Base-by-base conservation (phyloP, 2,113 vertebrate genomes). In the Ailurus styani region DNA sequence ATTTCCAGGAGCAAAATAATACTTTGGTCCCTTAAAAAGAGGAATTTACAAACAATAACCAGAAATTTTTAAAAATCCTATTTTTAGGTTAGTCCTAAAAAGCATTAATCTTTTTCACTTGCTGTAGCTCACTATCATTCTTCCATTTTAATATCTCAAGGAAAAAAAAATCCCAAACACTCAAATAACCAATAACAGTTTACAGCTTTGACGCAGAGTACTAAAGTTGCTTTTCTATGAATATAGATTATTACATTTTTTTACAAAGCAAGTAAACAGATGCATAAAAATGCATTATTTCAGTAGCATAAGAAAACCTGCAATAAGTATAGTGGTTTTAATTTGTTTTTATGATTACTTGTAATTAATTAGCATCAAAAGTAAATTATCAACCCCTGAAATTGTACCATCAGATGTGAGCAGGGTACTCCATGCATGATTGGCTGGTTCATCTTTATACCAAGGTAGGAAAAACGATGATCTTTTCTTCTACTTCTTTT, bases 331-430 rank as follows among this genome's bases (percentile, higher is more conserved):
- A 98, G 96, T 97, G 98, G 94, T 98, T 98, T 98, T 98, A 98
- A 98, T 99, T 98, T 98, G 98, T 96, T 99, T 98, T 98, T 98
- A 98, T 98, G 98, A 98, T 98, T 95, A 98, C 98, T 98, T 98
- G 97, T 99, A 97, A 99, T 98, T 98, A 99, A 99, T 99, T 98
- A 98, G 98, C 98, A 98, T 98, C 98, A 97, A 98, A 98, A 99
- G 98, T 85, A 98, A 98, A 98, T 99, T 98, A 98, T 98, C 98
- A 97, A 93, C 98, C 96, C 95, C 77, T 12, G 70, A 97, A 98
- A 98, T 98, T 47, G 94, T 97, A 89, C 57, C 89, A 52, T 97
- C 62, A 87, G 98, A 97, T 50, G 94, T 94, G 90, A 97, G 54
- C 87, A 93, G 86, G 88, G 62, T 92, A 97, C 82, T 96, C 97